Percentiles rank a stretch among this genome's conserved stretches.
phyloP scores from a whole-genome alignment of 2,113 vertebrate genomes.

The Oryzias woworae region DNA sequence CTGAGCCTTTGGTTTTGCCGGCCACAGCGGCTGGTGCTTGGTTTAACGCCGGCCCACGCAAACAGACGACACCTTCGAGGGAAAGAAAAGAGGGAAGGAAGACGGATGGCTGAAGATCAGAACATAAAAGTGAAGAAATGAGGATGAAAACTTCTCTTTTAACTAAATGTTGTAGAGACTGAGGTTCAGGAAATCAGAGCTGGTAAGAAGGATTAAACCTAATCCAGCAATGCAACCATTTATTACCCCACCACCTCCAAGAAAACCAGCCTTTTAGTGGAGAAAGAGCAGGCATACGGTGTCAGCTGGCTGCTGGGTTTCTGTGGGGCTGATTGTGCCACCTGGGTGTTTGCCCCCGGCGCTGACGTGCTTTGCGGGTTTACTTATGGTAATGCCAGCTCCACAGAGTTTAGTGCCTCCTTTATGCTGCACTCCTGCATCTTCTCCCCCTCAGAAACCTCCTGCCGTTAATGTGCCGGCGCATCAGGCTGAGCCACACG shows the following conservation, averaged over 20 bases:
- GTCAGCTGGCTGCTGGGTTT: slow-evolving; percentile 24
- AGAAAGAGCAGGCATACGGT: slow-evolving; percentile 18
- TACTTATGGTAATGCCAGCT: slow-evolving; percentile 73
- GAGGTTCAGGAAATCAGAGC: slow-evolving; percentile 11
- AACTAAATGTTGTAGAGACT: slow-evolving; percentile 1
- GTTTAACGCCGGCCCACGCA: slow-evolving; percentile 65
- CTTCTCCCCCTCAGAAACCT: too few relatives aligned
- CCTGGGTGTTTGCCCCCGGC: slow-evolving; percentile 65
- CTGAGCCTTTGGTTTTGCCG: slow-evolving; percentile 47
- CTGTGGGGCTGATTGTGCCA: slow-evolving; percentile 51
- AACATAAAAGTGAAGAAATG: neutral
- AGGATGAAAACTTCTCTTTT: neutral
- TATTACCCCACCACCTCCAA: neutral
- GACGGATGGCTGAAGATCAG: neutral
- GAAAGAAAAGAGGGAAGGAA: neutral
- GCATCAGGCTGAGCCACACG: slow-evolving; percentile 35
- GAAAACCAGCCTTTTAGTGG: neutral
- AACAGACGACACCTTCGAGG: slow-evolving; percentile 57
- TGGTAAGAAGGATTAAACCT: slow-evolving; percentile 10
- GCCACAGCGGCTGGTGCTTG: slow-evolving; percentile 55
- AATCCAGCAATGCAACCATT: slow-evolving; percentile 25
- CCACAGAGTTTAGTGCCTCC: slow-evolving; percentile 63
- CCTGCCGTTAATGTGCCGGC: too few relatives aligned
- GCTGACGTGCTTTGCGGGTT: slow-evolving; percentile 70
- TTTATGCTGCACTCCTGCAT: slow-evolving; percentile 42